phyloP scores from a whole-genome alignment of 2,797 vertebrate species.

The Champsocephalus esox region DNA sequence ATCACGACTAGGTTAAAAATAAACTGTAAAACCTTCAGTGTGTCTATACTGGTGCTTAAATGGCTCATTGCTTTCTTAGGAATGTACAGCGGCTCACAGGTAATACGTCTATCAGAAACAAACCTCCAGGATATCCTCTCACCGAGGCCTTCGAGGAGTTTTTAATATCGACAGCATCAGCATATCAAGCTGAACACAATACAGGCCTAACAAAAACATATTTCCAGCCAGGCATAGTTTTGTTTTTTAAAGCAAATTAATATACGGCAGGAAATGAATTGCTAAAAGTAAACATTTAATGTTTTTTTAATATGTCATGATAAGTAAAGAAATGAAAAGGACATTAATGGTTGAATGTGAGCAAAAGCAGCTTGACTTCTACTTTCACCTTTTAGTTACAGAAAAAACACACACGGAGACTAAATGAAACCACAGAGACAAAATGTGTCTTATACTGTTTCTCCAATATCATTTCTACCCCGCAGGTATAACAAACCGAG shows the following conservation, averaged over 20 bases:
- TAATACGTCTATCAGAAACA: conserved; percentile 38
- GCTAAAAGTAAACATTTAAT: conserved; percentile 37
- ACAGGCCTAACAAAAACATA: conserved; percentile 9
- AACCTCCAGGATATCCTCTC: conserved; percentile 64
- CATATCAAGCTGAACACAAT: conserved; percentile 40
- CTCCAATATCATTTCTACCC: conserved; percentile 51
- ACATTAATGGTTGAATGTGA: conserved; percentile 5
- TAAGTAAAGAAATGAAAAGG: conserved; percentile 18
- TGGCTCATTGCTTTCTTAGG: conserved; percentile 35
- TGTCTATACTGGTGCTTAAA: conserved; percentile 27
- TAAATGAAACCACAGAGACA: neutral
- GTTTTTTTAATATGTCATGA: conserved; percentile 2
- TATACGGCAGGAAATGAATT: conserved; percentile 42
- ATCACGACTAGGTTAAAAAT: conserved; percentile 77
- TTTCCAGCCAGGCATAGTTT: conserved; percentile 29
- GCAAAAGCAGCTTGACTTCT: conserved; percentile 3
- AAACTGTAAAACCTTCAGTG: conserved; percentile 52
- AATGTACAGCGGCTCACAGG: conserved; percentile 16
- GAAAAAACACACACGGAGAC: too few species aligned
- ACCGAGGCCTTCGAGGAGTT: conserved; percentile 21
- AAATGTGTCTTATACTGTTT: conserved; percentile 27
- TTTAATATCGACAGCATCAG: conserved; percentile 29
- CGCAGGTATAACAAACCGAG: conserved; percentile 52
- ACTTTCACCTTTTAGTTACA: too few species aligned
- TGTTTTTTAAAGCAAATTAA: conserved; percentile 35